Evolutionary conservation across 2,113 vertebrate genomes (phyloP), one percentile per base, ranked within the genome.

Genomic region (Stegostoma tigrinum): DNA sequence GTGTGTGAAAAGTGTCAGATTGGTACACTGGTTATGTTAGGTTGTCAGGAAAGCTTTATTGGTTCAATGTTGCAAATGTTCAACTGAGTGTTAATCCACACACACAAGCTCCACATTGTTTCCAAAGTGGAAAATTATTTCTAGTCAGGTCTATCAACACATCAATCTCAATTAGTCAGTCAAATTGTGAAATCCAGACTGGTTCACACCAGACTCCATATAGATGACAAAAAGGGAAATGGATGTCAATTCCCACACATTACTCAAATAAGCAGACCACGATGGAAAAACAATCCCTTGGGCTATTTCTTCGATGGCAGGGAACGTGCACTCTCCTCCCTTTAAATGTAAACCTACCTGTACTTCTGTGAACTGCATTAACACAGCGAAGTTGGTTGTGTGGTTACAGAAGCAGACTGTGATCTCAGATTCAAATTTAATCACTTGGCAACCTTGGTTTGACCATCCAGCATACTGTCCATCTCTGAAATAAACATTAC

Each of bases 301-400:
- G 45, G 70, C 66, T 68, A 34, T 80, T 19, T 93, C 27, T 68
- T 30, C 34, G 10, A 86, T 42, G 42, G 75, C 45, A 42, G 30
- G 38, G 85, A 61, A 42, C 72, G 75, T 34, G 38, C 75, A 48
- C 23, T 66, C n/a, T 17, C 52, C 52, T 89, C 38, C 2, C 24
- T 34, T 61, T 30, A 55, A 24, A 24, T 38, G 42, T 42, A 48
- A 80, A n/a, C 21, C 95, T 97, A 98, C 98, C 97, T 97, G 96
- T 0, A 96, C 80, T 90, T 97, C 97, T 48, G 97, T 95, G 96
- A 98, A 98, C 96, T 98, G 98, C 97, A 98, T 98, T 93, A 98
- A 96, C 87, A 98, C 97, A 30, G 98, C 98, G 96, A 98, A 98
- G 96, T 98, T 98, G 95, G 98, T 98, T 95, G 98, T 98, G 96